phyloP scores from a whole-genome alignment of 2,797 vertebrate genomes.

The Acestrorhynchus altus region DNA sequence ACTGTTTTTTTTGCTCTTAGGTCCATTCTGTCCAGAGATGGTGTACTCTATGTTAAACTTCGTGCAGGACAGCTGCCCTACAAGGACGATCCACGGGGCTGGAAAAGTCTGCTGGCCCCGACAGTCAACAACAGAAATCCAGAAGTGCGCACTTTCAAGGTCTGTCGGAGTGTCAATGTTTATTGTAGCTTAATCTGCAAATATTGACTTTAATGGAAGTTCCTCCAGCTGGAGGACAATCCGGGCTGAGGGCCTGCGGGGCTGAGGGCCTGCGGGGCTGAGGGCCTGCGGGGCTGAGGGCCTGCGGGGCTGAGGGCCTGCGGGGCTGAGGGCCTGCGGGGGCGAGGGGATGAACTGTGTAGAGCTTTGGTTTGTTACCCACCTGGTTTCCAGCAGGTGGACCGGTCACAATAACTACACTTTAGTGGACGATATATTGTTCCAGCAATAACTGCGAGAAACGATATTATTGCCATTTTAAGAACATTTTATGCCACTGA shows the following conservation, averaged over 20 bases:
- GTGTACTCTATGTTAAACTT: constrained; percentile 93
- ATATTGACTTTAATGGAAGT: constrained; percentile 54
- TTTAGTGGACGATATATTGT: too few relatives aligned
- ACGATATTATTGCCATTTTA: too few relatives aligned
- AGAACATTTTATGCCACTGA: too few relatives aligned
- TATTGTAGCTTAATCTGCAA: not conserved
- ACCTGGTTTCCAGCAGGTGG: too few relatives aligned
- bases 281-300: constrained; percentile 9
- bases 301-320: constrained; percentile 1
- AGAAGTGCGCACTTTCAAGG: constrained; percentile 91
- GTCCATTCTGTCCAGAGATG: constrained; percentile 92
- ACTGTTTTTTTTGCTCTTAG: constrained; percentile 67
- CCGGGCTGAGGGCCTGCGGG: constrained; percentile 9
- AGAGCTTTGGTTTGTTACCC: not conserved
- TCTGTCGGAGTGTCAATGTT: constrained; percentile 60
- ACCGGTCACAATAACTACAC: too few relatives aligned
- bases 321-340: constrained; percentile 8
- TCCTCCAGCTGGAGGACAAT: constrained; percentile 41
- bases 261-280: not conserved
- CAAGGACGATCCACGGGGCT: constrained; percentile 96
- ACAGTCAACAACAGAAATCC: constrained; percentile 85
- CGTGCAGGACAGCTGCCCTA: constrained; percentile 96
- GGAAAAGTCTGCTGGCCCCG: constrained; percentile 92
- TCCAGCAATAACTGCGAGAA: too few relatives aligned
- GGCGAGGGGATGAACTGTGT: not conserved